Conservation (phyloP, 2,797 vertebrate genomes). For the Sparus aurata region DNA sequence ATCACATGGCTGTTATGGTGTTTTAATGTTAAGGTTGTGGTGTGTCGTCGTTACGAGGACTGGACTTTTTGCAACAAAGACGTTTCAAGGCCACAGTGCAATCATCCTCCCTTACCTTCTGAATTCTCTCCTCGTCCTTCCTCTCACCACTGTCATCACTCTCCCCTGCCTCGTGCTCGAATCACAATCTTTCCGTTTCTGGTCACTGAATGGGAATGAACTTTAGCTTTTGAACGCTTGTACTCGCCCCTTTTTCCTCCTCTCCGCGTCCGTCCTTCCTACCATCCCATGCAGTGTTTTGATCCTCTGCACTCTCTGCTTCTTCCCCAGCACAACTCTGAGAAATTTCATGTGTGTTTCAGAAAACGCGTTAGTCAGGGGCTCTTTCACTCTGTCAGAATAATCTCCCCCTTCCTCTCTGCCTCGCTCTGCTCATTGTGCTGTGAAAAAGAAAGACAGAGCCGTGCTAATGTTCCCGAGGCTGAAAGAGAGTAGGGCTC, state of each 20-base stretch:
- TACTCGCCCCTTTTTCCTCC: background rate
- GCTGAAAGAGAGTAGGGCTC: slow-evolving; percentile 35
- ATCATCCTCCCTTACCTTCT: slow-evolving; percentile 26
- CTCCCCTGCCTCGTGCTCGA: background rate
- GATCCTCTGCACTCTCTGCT: background rate
- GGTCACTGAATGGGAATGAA: background rate
- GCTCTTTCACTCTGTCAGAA: slow-evolving; percentile 4
- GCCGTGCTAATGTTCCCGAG: slow-evolving; percentile 33
- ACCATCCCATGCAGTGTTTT: background rate
- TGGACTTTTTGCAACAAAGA: slow-evolving; percentile 26
- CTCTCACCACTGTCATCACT: slow-evolving; percentile 27
- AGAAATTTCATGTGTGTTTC: slow-evolving; percentile 26
- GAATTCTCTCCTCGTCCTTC: slow-evolving; percentile 24
- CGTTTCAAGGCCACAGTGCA: slow-evolving; percentile 50
- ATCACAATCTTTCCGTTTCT: slow-evolving; percentile 17
- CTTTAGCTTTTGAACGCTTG: background rate
- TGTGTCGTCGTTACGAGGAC: background rate
- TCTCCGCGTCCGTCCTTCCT: slow-evolving; percentile 3
- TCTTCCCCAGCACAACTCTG: slow-evolving; percentile 7
- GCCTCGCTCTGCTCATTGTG: slow-evolving; percentile 49
- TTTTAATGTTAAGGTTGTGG: slow-evolving; percentile 11
- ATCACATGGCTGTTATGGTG: slow-evolving; percentile 11
- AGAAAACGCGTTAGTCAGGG: slow-evolving; percentile 35
- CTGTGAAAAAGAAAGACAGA: slow-evolving; percentile 54
- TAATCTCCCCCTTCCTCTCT: slow-evolving; percentile 20